phyloP scores from a whole-genome alignment of 2,888 invertebrate species.

The Drepanosiphum platanoidis region DNA sequence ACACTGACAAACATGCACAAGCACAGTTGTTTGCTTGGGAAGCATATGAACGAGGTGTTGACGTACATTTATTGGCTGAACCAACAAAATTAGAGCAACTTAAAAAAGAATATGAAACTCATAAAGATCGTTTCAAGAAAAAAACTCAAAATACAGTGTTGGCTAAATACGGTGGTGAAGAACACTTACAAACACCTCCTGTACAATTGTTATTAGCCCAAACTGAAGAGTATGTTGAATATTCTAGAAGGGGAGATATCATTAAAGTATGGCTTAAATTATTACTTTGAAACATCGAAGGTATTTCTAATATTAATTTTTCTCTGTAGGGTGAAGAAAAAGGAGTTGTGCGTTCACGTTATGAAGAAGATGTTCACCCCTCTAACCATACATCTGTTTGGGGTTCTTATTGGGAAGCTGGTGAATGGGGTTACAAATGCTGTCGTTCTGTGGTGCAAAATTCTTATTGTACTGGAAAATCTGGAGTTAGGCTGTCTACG shows the following conservation, averaged over 20 bases:
- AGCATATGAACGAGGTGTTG: slow-evolving; percentile 90
- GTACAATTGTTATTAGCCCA: slow-evolving; percentile 90
- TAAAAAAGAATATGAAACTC: slow-evolving; percentile 87
- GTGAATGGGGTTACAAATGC: slow-evolving; percentile 96
- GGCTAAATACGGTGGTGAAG: slow-evolving; percentile 92
- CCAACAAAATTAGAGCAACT: slow-evolving; percentile 95
- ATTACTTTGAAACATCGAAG: neutral
- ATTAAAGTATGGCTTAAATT: slow-evolving; percentile 66
- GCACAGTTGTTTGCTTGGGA: slow-evolving; percentile 98
- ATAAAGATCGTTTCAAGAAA: slow-evolving; percentile 89
- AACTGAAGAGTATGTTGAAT: slow-evolving; percentile 95
- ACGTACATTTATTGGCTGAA: slow-evolving; percentile 95
- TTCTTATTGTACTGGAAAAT: slow-evolving; percentile 87
- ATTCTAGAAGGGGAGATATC: slow-evolving; percentile 91
- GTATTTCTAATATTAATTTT: neutral
- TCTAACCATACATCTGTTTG: slow-evolving; percentile 95
- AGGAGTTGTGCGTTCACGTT: slow-evolving; percentile 84
- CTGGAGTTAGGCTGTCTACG: slow-evolving; percentile 69
- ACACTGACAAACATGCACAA: slow-evolving; percentile 88
- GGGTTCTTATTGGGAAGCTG: slow-evolving; percentile 95
- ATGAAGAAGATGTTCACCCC: slow-evolving; percentile 91
- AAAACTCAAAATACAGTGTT: slow-evolving; percentile 82
- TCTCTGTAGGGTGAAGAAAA: slow-evolving; percentile 81
- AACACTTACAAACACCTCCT: slow-evolving; percentile 88
- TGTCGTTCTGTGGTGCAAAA: slow-evolving; percentile 92